Conservation (phyloP, 2,888 invertebrate species). For the Galerucella nymphaeae region DNA sequence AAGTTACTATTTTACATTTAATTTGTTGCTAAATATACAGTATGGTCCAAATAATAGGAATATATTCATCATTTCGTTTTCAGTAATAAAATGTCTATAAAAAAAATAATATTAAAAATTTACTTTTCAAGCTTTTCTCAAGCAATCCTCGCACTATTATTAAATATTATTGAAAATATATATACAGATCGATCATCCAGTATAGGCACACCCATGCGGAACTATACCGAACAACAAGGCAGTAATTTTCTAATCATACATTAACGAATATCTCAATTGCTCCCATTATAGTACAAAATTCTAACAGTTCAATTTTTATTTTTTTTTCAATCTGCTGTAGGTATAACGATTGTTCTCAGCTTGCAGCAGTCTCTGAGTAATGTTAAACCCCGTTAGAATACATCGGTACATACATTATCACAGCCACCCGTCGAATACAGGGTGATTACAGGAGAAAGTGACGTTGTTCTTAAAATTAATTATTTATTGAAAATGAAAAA, state of each 20-base stretch:
- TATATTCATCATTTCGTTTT: too few species aligned
- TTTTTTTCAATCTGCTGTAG: conserved; percentile 12
- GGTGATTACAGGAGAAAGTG: background rate
- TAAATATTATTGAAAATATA: background rate
- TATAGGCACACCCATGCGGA: conserved; percentile 5
- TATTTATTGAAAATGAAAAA: background rate
- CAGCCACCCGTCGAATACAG: conserved; percentile 6
- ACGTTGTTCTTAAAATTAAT: background rate
- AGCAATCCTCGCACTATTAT: background rate
- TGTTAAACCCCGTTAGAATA: conserved; percentile 26
- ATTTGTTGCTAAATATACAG: too few species aligned
- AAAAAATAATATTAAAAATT: too few species aligned
- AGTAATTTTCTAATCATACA: conserved; percentile 23
- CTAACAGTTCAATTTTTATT: conserved; percentile 23
- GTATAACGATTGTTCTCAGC: conserved; percentile 27
- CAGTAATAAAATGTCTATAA: too few species aligned
- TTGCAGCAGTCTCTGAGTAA: conserved; percentile 23
- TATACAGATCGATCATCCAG: background rate
- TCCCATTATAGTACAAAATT: conserved; percentile 7
- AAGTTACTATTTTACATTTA: too few species aligned
- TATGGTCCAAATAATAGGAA: too few species aligned
- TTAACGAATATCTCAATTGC: conserved; percentile 15
- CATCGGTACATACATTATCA: conserved; percentile 14
- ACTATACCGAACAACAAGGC: background rate
- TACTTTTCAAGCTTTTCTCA: background rate